Evolutionary conservation across 2,888 invertebrate species (phyloP).

Genomic region (Corbicula japonica): DNA sequence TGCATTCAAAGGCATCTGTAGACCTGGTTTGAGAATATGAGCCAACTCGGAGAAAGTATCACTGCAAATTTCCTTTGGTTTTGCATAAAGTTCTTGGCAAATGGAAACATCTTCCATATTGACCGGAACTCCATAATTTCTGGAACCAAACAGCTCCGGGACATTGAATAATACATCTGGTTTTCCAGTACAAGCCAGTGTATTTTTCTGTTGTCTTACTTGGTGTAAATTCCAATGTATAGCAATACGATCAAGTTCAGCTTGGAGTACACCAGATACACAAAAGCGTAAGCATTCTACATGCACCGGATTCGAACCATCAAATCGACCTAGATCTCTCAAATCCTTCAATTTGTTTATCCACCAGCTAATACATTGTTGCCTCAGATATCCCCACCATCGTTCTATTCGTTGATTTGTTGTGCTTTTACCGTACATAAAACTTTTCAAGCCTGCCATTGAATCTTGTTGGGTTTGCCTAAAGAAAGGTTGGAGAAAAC

Average conservation of each 20-base stretch:
- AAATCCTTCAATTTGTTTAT: slow-evolving; percentile 22
- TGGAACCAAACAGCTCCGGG: slow-evolving; percentile 7
- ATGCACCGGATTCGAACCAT: slow-evolving; percentile 9
- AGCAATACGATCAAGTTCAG: slow-evolving; percentile 19
- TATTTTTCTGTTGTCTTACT: slow-evolving; percentile 21
- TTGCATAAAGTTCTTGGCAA: slow-evolving; percentile 23
- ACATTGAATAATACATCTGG: slow-evolving; percentile 12
- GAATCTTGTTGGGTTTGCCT: slow-evolving; percentile 15
- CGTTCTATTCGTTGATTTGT: slow-evolving; percentile 41
- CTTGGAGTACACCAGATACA: slow-evolving; percentile 7
- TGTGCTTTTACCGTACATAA: slow-evolving; percentile 42
- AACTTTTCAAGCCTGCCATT: slow-evolving; percentile 36
- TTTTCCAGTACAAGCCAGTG: slow-evolving; percentile 6
- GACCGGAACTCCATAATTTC: neutral
- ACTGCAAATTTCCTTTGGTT: slow-evolving; percentile 2
- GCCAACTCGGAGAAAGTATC: slow-evolving; percentile 11
- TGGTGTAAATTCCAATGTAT: slow-evolving; percentile 28
- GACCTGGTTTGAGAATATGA: slow-evolving; percentile 23
- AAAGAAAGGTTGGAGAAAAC: slow-evolving; percentile 28
- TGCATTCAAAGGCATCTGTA: slow-evolving; percentile 18
- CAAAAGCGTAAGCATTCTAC: slow-evolving; percentile 20
- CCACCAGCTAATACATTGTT: slow-evolving; percentile 28
- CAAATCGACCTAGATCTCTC: slow-evolving; percentile 16
- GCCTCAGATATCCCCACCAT: slow-evolving; percentile 32
- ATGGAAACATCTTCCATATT: slow-evolving; percentile 7